Base-by-base conservation (phyloP, 1,140 invertebrate species). In the Atta cephalotes region DNA sequence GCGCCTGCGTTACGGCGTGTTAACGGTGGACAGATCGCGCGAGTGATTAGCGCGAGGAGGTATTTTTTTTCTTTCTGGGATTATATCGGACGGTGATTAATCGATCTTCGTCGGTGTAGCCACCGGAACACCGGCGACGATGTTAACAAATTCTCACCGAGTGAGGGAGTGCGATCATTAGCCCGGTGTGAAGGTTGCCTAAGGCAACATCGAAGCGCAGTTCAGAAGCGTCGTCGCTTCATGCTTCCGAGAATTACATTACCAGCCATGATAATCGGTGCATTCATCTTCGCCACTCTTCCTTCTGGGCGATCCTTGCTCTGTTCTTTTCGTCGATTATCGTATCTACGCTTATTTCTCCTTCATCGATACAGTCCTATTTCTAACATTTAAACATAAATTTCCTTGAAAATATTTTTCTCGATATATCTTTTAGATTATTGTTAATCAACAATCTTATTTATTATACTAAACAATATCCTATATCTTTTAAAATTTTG, bases 201-300 rank as follows among this genome's bases (percentile, higher is more conserved):
- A 91, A 91, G 85, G 87, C 90, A 71, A 89, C 74, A 87, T 71
- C 60, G 89, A 85, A 74, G 58, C 88, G 79, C 60, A 62, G 31
- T 62, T 60, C 88, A 91, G 90, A 91, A 91, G 88, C 90, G 79
- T 91, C 90, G 88, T 65, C 86, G 90, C 84, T 91, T 91, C 88
- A 89, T 91, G 90, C 90, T 91, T 91, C 90, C 90, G 90, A 91
- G 90, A 91, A 91, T 21, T 21, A 21, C 90, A 91, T 91, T 91
- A 91, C 90, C 88, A 79, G 82, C 82, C 68, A 77, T 91, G 90
- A 91, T 91, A 91, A 91, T 91, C 90, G 80, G 78, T 82, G 86
- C 87, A 91, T 91, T 91, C 88, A 91, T 91, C 90, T 91, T 53
- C 81, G 66, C 81, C 76, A 91, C 88, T 77, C 90, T 70, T 79